These are phyloP conservation scores for Trichomalopsis sarcophagae DNA, from an alignment of 1,140 invertebrate species.

Conservation along the genomic window DNA sequence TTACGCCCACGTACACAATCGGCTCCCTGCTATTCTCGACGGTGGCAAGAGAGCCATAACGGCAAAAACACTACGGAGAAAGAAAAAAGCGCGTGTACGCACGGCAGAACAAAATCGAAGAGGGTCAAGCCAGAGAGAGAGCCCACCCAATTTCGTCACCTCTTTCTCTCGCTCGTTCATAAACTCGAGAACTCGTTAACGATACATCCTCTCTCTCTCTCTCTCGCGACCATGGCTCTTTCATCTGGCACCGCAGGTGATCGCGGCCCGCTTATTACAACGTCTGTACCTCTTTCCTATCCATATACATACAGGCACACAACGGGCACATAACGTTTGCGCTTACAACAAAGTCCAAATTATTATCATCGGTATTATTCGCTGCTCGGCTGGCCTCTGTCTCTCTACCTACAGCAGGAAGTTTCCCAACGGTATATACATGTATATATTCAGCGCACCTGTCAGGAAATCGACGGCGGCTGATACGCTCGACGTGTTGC, in stretches of 20 bases:
- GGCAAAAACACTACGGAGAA: background rate
- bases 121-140: background rate
- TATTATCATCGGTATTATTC: background rate
- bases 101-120: background rate
- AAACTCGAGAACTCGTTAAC: conserved; percentile 6
- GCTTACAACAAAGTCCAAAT: background rate
- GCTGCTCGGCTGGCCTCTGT: background rate
- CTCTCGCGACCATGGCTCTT: background rate
- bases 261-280: background rate
- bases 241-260: background rate
- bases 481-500: background rate
- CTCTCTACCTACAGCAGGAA: background rate
- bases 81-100: background rate
- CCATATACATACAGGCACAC: background rate
- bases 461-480: conserved; percentile 44
- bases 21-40: background rate
- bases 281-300: background rate
- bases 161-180: background rate
- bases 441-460: background rate
- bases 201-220: background rate
- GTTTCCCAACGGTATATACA: conserved; percentile 6
- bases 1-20: conserved; percentile 4
- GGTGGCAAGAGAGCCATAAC: background rate
- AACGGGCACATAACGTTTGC: no score
- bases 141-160: conserved; percentile 33